Percentiles rank a stretch among this genome's conserved stretches.
Evolutionary conservation across 2,888 invertebrate genomes (phyloP).

Genomic region (Strigamia crassipes): DNA sequence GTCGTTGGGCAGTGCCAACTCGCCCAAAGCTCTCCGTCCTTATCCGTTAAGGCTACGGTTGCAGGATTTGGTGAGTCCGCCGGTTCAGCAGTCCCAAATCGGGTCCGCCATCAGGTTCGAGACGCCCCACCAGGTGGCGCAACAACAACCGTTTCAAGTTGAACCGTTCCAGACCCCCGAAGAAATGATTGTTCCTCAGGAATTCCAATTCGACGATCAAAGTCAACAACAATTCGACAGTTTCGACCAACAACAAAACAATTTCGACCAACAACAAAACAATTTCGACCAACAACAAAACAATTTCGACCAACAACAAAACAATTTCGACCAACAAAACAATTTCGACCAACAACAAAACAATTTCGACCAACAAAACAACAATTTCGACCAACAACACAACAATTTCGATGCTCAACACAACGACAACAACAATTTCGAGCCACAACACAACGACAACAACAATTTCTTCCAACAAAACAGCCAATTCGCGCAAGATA

Average conservation of each 20-base stretch:
- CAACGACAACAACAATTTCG: background rate
- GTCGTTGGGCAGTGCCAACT: background rate
- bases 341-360: background rate
- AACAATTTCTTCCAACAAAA: background rate
- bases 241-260: background rate
- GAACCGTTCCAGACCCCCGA: background rate
- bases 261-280: background rate
- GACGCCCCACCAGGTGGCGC: background rate
- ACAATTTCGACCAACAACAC: background rate
- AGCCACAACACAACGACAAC: background rate
- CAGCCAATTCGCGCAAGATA: background rate
- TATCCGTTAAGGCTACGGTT: background rate
- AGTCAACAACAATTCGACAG: background rate
- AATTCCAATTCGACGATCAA: background rate
- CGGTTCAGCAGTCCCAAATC: background rate
- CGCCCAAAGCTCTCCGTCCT: slow-evolving; percentile 41
- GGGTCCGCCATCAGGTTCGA: background rate
- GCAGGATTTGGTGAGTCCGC: slow-evolving; percentile 38
- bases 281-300: background rate
- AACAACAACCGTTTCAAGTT: too few species aligned
- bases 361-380: background rate
- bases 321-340: background rate
- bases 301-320: background rate
- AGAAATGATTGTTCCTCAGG: background rate
- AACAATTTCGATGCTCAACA: background rate